A percentile compares a stretch with the other conserved stretches of the same genome.
Conservation (phyloP, 2,113 vertebrate genomes). For the Pseudonaja textilis region DNA sequence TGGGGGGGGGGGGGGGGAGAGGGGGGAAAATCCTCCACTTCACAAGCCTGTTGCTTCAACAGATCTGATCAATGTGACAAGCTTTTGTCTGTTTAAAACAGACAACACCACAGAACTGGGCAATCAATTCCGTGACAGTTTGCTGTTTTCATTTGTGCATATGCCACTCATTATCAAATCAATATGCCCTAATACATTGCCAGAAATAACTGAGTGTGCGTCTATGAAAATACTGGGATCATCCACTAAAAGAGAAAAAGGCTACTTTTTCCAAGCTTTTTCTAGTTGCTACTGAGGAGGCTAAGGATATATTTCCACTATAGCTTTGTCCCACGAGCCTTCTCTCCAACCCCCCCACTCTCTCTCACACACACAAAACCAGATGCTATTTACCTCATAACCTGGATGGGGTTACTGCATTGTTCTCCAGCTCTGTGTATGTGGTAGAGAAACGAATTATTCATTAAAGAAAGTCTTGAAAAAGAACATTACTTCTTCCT, state of each 20-base stretch:
- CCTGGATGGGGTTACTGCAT: background rate
- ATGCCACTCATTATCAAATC: conserved; percentile 24
- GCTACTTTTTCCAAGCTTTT: background rate
- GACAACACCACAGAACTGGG: conserved; percentile 19
- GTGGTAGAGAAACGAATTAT: background rate
- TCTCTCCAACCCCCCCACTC: no score
- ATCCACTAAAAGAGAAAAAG: conserved; percentile 11
- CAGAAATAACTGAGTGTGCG: conserved; percentile 2
- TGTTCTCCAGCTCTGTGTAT: background rate
- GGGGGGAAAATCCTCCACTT: background rate
- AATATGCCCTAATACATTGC: conserved; percentile 39
- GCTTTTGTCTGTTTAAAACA: background rate
- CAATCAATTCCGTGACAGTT: background rate
- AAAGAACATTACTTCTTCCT: background rate
- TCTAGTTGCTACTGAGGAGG: background rate
- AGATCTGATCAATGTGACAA: conserved; percentile 30
- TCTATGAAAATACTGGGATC: conserved; percentile 13
- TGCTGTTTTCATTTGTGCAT: conserved; percentile 20
- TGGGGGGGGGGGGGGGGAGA: no score
- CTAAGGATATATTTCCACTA: background rate
- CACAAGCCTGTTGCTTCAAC: conserved; percentile 29
- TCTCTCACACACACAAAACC: background rate
- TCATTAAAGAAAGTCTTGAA: background rate
- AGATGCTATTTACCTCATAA: background rate
- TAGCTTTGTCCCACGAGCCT: background rate